These are phyloP conservation scores for Mantis religiosa DNA, from an alignment of 2,888 invertebrate genomes.

Conservation along the genomic window DNA sequence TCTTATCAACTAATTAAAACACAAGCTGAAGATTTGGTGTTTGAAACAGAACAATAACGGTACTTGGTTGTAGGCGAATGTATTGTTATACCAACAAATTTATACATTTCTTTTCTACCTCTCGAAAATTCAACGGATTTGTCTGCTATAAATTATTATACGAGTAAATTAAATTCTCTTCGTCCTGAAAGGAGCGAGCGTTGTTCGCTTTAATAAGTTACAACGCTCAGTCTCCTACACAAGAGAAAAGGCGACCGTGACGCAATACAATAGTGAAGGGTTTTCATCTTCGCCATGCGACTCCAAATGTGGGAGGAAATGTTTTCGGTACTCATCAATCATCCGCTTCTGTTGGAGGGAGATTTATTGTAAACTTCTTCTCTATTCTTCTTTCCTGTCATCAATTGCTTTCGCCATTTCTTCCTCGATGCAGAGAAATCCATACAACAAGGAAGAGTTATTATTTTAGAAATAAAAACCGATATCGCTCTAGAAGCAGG, in stretches of 20 bases:
- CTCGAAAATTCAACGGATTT: no score
- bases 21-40: no score
- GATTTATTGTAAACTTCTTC: neutral
- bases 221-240: no score
- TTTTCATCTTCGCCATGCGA: neutral
- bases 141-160: no score
- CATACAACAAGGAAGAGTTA: neutral
- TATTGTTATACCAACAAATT: no score
- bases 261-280: neutral
- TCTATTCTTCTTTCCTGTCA: neutral
- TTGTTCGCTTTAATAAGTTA: no score
- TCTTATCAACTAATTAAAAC: no score
- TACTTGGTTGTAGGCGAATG: no score
- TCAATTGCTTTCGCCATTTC: neutral
- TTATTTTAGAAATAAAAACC: neutral
- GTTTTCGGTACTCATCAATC: neutral
- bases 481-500: neutral
- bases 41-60: no score
- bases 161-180: no score
- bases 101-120: no score
- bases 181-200: no score
- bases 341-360: neutral
- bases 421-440: neutral
- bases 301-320: neutral
- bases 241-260: neutral